Percentiles rank a stretch among this genome's conserved stretches.
phyloP scores from a whole-genome alignment of 2,113 vertebrate genomes.

The Hypocryptadius cinnamomeus region DNA sequence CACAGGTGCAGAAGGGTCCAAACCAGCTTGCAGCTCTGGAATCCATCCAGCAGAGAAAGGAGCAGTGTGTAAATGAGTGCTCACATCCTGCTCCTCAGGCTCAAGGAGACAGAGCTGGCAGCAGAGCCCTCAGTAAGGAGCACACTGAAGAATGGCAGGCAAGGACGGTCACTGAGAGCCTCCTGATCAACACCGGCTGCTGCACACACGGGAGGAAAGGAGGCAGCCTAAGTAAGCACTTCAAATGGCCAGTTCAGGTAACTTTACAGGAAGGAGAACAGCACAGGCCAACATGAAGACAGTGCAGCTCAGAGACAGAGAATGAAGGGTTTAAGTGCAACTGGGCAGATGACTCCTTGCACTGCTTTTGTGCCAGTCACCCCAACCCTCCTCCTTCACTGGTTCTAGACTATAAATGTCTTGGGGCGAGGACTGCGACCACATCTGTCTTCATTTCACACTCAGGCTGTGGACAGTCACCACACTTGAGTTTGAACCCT shows the following conservation, averaged over 20 bases:
- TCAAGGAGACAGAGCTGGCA: not conserved
- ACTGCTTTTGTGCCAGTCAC: not conserved
- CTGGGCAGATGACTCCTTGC: not conserved
- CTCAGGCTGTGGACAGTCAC: not conserved
- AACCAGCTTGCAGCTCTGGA: not conserved
- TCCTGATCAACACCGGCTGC: fast-evolving
- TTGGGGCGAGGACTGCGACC: not conserved
- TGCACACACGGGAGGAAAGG: not conserved
- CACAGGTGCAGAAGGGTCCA: not conserved
- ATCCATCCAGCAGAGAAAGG: not conserved
- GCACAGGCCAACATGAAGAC: not conserved
- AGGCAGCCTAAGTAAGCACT: not conserved
- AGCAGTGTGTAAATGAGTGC: not conserved
- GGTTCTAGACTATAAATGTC: not conserved
- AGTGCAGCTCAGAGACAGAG: not conserved
- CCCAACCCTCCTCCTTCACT: not conserved
- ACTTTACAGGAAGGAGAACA: not conserved
- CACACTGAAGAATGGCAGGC: not conserved
- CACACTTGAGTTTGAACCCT: not conserved
- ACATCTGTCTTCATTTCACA: not conserved
- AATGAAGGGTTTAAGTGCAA: not conserved
- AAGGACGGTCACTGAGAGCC: not conserved
- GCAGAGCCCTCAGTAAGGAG: not conserved
- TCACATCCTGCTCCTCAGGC: not conserved
- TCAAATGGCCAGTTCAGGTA: not conserved